These are phyloP conservation scores for Drosophila ohnishii DNA, from an alignment of 1,140 invertebrate genomes.

Conservation along the genomic window DNA sequence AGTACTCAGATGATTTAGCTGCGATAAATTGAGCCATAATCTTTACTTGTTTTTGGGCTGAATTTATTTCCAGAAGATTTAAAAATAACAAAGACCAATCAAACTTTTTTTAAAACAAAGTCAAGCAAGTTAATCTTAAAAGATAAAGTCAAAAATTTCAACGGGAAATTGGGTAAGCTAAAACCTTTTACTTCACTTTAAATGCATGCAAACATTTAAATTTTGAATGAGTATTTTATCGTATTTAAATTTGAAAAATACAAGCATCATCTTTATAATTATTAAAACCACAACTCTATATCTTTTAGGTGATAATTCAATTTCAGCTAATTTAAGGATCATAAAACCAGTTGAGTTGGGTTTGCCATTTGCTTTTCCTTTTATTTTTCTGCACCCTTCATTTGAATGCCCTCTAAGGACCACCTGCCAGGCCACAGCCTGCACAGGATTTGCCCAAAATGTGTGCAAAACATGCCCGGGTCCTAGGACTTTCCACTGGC, in stretches of 20 bases:
- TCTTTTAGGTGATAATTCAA: constrained; percentile 16
- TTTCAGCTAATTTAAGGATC: constrained; percentile 7
- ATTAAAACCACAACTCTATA: background rate
- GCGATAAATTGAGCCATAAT: constrained; percentile 20
- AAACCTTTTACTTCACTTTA: background rate
- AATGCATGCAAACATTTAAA: no score
- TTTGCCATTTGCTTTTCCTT: constrained; percentile 3
- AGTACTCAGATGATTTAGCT: constrained; percentile 14
- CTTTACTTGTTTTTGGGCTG: background rate
- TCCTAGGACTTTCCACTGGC: constrained; percentile 57
- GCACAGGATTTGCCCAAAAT: constrained; percentile 61
- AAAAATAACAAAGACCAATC: background rate
- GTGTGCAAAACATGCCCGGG: constrained; percentile 50
- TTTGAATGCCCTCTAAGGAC: constrained; percentile 29
- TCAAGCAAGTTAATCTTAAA: background rate
- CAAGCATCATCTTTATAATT: no score
- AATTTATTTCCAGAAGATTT: background rate
- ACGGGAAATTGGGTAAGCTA: background rate
- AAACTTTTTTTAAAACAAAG: background rate
- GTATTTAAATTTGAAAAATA: no score
- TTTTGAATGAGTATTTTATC: no score
- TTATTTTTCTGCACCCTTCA: constrained; percentile 13
- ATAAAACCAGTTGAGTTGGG: constrained; percentile 9
- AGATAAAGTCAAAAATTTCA: background rate
- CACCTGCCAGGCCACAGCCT: constrained; percentile 49